Evolutionary conservation across 1,140 invertebrate genomes (phyloP).

Genomic region (Brachystomella parvula): DNA sequence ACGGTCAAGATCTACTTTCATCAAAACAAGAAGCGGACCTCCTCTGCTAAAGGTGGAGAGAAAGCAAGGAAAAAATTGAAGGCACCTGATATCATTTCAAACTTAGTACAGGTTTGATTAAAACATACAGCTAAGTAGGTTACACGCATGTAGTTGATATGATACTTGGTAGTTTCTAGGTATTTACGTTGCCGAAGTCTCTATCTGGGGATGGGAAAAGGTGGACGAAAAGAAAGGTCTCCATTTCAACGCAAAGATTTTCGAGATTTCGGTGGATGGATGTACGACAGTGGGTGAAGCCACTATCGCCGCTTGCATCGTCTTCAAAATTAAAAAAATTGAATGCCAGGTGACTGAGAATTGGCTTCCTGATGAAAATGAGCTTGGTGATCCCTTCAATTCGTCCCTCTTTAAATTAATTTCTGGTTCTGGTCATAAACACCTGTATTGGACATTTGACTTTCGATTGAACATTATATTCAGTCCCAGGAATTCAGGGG

Average conservation of each 20-base stretch:
- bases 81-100: slow-evolving; percentile 44
- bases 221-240: slow-evolving; percentile 32
- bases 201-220: slow-evolving; percentile 32
- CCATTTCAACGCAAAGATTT: slow-evolving; percentile 24
- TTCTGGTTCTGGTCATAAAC: slow-evolving; percentile 23
- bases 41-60: neutral
- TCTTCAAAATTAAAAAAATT: slow-evolving; percentile 28
- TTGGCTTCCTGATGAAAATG: slow-evolving; percentile 29
- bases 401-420: slow-evolving; percentile 29
- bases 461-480: slow-evolving; percentile 36
- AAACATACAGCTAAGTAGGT: slow-evolving; percentile 3
- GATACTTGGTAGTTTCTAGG: slow-evolving; percentile 32
- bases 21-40: slow-evolving; percentile 48
- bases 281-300: slow-evolving; percentile 33
- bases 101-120: slow-evolving; percentile 33
- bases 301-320: slow-evolving; percentile 33
- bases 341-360: slow-evolving; percentile 32
- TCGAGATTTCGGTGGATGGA: slow-evolving; percentile 32
- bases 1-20: slow-evolving; percentile 78
- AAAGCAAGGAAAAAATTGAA: slow-evolving; percentile 46
- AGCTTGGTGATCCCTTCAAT: slow-evolving; percentile 22
- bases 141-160: neutral
- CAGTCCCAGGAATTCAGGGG: slow-evolving; percentile 34
- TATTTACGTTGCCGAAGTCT: slow-evolving; percentile 31
- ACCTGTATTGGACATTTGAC: slow-evolving; percentile 33